Evolutionary conservation across 2,113 vertebrate species (phyloP).

Genomic region (Chaenocephalus aceratus): DNA sequence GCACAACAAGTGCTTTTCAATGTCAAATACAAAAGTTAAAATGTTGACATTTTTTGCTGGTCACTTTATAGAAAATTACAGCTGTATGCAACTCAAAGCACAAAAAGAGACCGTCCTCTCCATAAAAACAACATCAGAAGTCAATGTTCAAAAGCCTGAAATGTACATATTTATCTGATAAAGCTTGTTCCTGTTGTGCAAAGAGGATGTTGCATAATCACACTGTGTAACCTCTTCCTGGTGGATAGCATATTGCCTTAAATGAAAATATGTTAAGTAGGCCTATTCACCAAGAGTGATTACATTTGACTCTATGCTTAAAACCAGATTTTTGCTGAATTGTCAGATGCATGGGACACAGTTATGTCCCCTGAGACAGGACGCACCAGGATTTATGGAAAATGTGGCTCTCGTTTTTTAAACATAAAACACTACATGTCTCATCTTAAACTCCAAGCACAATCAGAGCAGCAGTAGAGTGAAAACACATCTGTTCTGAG

Average conservation of each 20-base stretch:
- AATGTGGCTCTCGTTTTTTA: constrained; percentile 38
- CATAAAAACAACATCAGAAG: not conserved
- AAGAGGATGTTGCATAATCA: not conserved
- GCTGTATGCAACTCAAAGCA: constrained; percentile 11
- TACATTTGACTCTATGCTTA: not conserved
- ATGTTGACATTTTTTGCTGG: not conserved
- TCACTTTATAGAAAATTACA: not conserved
- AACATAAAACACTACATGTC: constrained; percentile 29
- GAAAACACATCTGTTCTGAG: constrained; percentile 40
- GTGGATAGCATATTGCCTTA: not conserved
- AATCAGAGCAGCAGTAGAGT: constrained; percentile 12
- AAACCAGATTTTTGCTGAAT: not conserved
- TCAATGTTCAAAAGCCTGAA: constrained; percentile 8
- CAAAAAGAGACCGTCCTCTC: not conserved
- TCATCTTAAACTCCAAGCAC: not conserved
- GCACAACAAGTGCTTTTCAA: not conserved
- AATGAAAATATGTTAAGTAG: not conserved
- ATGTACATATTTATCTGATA: not conserved
- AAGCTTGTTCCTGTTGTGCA: not conserved
- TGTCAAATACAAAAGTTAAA: not conserved
- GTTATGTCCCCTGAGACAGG: not conserved
- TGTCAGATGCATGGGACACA: not conserved
- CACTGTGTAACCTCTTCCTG: not conserved
- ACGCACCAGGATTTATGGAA: constrained; percentile 21
- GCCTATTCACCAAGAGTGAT: not conserved